A percentile compares a stretch with the other conserved stretches of the same genome.
These are phyloP conservation scores for Willowsia nigromaculata DNA, from an alignment of 2,888 invertebrate genomes.

Conservation along the genomic window DNA sequence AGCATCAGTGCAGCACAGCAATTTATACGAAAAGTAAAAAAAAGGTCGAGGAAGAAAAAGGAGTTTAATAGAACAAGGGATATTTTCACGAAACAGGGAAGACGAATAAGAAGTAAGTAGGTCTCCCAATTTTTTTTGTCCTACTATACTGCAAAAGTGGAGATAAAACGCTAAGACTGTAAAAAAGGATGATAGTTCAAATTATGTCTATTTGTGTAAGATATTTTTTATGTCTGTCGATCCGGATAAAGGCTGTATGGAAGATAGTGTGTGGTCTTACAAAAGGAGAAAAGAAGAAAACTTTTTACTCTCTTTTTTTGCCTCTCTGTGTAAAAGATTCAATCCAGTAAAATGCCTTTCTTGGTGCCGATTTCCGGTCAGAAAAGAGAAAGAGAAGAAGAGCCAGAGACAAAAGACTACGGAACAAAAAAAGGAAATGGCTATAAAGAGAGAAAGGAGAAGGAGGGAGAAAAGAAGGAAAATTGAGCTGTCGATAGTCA, in stretches of 20 bases:
- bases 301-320: slow-evolving; percentile 31
- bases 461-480: neutral
- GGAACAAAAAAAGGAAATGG: slow-evolving; percentile 37
- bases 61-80: slow-evolving; percentile 46
- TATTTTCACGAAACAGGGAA: neutral
- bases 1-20: neutral
- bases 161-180: slow-evolving; percentile 24
- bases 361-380: slow-evolving; percentile 57
- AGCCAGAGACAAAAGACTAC: slow-evolving; percentile 37
- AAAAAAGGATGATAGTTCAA: slow-evolving; percentile 41
- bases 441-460: slow-evolving; percentile 7
- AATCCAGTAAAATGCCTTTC: slow-evolving; percentile 49
- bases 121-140: neutral
- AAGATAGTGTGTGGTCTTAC: neutral
- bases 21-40: slow-evolving; percentile 12
- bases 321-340: slow-evolving; percentile 28
- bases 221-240: slow-evolving; percentile 38
- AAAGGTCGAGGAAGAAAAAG: slow-evolving; percentile 1
- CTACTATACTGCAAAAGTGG: slow-evolving; percentile 13
- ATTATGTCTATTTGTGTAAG: slow-evolving; percentile 59
- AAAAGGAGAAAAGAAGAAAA: slow-evolving; percentile 4
- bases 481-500: slow-evolving; percentile 61
- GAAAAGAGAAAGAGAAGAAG: neutral
- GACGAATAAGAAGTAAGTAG: slow-evolving; percentile 13
- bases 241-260: slow-evolving; percentile 9